Evolutionary conservation across 2,113 vertebrate genomes (phyloP).

Genomic region (Varanus komodoensis): DNA sequence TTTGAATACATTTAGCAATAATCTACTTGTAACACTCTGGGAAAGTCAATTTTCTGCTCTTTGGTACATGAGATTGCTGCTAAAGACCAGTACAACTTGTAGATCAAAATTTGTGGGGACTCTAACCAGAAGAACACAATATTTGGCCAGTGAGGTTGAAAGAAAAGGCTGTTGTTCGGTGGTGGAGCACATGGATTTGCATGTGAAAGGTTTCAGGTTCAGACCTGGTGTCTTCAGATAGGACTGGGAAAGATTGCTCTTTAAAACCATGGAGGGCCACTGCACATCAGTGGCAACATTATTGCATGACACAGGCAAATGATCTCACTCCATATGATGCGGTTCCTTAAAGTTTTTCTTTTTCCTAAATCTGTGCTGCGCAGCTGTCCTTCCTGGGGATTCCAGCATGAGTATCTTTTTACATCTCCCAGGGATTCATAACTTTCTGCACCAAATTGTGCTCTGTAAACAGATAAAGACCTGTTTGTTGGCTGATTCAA

Average conservation of each 20-base stretch:
- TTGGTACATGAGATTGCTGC: constrained; percentile 20
- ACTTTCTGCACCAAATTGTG: not conserved
- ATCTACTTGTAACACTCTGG: constrained; percentile 10
- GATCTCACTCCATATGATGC: too few species aligned
- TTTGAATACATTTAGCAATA: not conserved
- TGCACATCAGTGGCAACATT: not conserved
- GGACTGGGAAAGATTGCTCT: not conserved
- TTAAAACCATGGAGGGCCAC: not conserved
- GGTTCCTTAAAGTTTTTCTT: too few species aligned
- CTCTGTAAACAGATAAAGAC: not conserved
- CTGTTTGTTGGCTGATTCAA: not conserved
- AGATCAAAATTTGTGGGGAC: not conserved
- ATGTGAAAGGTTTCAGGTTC: not conserved
- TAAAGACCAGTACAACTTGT: constrained; percentile 3
- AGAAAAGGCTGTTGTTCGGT: not conserved
- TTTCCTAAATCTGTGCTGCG: not conserved
- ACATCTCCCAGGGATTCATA: not conserved
- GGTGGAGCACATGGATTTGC: not conserved
- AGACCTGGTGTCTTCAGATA: not conserved
- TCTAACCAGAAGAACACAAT: not conserved
- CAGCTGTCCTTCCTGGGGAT: not conserved
- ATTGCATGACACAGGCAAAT: not conserved
- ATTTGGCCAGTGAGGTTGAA: not conserved
- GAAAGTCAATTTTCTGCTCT: constrained; percentile 43
- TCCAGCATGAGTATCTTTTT: not conserved